Base-by-base conservation (phyloP, 2,888 invertebrate species). In the Acheta domesticus region DNA sequence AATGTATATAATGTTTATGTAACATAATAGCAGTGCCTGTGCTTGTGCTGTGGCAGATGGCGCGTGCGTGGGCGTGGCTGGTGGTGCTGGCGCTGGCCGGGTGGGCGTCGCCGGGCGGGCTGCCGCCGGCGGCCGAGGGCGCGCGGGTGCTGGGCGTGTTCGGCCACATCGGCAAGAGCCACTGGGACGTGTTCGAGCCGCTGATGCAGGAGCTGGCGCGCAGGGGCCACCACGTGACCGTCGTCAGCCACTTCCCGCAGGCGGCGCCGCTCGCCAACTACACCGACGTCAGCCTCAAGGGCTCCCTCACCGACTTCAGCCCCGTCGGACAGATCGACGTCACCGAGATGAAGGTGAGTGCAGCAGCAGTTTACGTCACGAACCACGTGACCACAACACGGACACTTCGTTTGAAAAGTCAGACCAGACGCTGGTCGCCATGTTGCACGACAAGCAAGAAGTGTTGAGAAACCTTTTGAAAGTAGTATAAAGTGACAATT, bases 91-190 rank as follows among this genome's bases (percentile, higher is more conserved):
- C 49, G 19, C 23, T 77, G 77, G n/a, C 50, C 11, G 21, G 49
- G 77, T 48, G 16, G n/a, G 49, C 49, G 14, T 19, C 12, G 14
- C 16, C 62, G 5, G 36, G 36, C 36, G 36, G 36, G 73, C 50
- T 77, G 77, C 49, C 78, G 2, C 21, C 14, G 23, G 36, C 23
- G 23, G n/a, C 78, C 21, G 12, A 48, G n/a, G 79, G 62, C 16
- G 76, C 79, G n/a, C 75, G 79, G 12, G 79, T 80, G n/a, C 73
- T 80, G 48, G 80, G 77, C 48, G 62, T 79, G 12, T 80, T 80
- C 73, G 77, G 75, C 19, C 80, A 80, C 79, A 73, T 79, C 74
- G 80, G 80, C 75, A 80, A 76, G 78, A 80, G 80, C 78, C 80
- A 80, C 76, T 80, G 79, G 50, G 79, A 79, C 76, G 77, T 79